Conservation (phyloP, 2,888 invertebrate genomes). For the Aporophyla lueneburgensis region DNA sequence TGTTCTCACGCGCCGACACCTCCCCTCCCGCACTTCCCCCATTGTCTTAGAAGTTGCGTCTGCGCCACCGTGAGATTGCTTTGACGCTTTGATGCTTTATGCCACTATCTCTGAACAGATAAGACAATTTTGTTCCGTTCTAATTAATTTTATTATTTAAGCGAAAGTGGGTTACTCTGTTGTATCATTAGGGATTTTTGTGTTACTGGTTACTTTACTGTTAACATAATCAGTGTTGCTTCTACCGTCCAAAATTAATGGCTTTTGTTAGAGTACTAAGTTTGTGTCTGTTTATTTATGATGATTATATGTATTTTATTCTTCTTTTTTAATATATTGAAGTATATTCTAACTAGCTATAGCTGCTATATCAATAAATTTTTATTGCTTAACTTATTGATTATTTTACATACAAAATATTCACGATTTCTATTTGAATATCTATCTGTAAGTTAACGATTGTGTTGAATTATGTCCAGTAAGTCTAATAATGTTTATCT, state of each 20-base stretch:
- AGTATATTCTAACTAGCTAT: conserved; percentile 2
- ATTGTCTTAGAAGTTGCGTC: conserved; percentile 71
- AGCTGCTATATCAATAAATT: conserved; percentile 33
- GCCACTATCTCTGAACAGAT: conserved; percentile 64
- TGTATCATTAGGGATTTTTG: conserved; percentile 58
- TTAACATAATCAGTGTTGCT: conserved; percentile 44
- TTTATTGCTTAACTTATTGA: conserved; percentile 40
- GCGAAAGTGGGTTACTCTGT: conserved; percentile 65
- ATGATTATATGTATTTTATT: conserved; percentile 7
- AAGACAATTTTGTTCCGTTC: conserved; percentile 71
- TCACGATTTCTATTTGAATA: conserved; percentile 34
- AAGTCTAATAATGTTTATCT: conserved; percentile 35
- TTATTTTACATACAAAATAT: conserved; percentile 30
- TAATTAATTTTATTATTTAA: conserved; percentile 69
- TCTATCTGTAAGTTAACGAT: conserved; percentile 17
- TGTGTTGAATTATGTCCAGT: conserved; percentile 25
- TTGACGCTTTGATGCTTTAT: conserved; percentile 65
- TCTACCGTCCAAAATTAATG: conserved; percentile 27
- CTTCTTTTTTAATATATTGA: conserved; percentile 10
- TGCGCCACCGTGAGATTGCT: conserved; percentile 70
- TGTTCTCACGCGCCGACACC: conserved; percentile 73
- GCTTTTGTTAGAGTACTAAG: conserved; percentile 3
- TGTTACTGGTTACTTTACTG: conserved; percentile 48
- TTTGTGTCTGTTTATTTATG: conserved; percentile 16
- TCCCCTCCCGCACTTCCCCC: conserved; percentile 39